phyloP scores from a whole-genome alignment of 2,113 vertebrate species.

The Numenius arquata region DNA sequence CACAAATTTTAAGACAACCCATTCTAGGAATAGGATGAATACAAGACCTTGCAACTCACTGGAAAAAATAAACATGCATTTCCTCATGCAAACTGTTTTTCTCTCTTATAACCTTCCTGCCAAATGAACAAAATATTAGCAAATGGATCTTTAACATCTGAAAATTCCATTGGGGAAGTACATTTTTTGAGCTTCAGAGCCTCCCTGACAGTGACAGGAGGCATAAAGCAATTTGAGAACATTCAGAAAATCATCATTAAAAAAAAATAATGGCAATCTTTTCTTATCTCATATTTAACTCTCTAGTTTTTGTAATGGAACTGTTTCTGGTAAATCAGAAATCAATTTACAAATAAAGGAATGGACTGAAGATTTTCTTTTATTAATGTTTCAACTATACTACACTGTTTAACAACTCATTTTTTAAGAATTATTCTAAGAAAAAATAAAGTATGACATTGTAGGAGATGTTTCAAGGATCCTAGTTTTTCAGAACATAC shows the following conservation, averaged over 20 bases:
- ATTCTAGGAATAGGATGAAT: neutral
- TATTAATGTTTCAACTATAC: neutral
- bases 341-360: neutral
- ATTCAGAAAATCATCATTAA: neutral
- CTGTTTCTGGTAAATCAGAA: neutral
- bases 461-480: neutral
- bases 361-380: neutral
- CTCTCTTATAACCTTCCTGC: neutral
- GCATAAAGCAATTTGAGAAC: neutral
- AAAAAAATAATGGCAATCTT: neutral
- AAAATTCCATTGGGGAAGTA: neutral
- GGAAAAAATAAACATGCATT: neutral
- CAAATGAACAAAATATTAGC: neutral
- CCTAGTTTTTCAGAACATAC: neutral
- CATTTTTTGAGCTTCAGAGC: neutral
- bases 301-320: neutral
- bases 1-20: neutral
- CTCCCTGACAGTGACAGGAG: neutral
- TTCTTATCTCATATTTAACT: neutral
- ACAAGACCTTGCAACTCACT: neutral
- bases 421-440: neutral
- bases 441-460: neutral
- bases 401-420: neutral
- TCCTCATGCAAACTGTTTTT: neutral
- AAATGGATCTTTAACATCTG: neutral